Percentiles rank a stretch among this genome's conserved stretches.
Evolutionary conservation across 1,140 invertebrate genomes (phyloP).

Genomic region (Portunus trituberculatus): DNA sequence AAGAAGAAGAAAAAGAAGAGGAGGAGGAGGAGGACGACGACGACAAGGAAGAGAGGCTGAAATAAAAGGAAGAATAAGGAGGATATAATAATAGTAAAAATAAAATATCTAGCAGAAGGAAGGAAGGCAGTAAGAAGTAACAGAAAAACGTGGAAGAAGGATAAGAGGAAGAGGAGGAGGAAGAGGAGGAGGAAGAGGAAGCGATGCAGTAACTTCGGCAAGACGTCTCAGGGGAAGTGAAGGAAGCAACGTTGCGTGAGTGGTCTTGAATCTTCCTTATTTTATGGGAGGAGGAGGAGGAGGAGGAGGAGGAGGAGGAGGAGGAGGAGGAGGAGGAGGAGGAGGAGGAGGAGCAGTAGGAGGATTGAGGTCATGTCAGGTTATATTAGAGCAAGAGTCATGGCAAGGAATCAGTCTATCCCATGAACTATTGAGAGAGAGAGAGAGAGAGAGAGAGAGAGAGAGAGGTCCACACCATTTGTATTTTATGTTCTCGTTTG

Average conservation of each 20-base stretch:
- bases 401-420: neutral
- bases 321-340: neutral
- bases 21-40: too few species aligned
- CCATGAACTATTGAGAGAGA: neutral
- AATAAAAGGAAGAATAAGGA: too few species aligned
- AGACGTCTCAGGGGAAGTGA: neutral
- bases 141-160: neutral
- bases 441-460: too few species aligned
- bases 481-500: too few species aligned
- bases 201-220: neutral
- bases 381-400: neutral
- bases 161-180: neutral
- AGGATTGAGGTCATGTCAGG: neutral
- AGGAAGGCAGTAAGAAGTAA: neutral
- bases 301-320: neutral
- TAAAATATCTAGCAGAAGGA: too few species aligned
- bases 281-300: neutral
- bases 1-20: too few species aligned
- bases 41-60: too few species aligned
- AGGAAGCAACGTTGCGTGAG: neutral
- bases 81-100: too few species aligned
- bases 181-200: neutral
- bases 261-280: neutral
- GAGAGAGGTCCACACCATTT: too few species aligned
- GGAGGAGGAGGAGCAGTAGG: neutral